Percentiles rank a stretch among this genome's conserved stretches.
Conservation (phyloP, 2,797 vertebrate species). For the Parauchenoglanis punctatus region DNA sequence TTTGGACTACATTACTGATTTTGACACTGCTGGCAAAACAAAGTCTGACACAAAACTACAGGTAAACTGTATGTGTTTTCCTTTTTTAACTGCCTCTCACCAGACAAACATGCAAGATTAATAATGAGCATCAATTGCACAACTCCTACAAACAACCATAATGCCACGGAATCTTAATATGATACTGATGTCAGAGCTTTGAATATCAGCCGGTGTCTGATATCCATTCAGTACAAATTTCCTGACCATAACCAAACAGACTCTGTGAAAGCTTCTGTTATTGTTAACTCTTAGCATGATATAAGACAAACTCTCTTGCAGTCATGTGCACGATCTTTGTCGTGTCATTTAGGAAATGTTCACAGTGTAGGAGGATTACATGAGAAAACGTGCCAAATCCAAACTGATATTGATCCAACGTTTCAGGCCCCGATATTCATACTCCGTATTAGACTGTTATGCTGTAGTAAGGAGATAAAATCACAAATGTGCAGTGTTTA, state of each 20-base stretch:
- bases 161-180: not conserved
- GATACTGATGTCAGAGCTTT: not conserved
- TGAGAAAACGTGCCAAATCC: slow-evolving; percentile 4
- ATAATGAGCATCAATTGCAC: not conserved
- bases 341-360: not conserved
- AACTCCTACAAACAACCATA: not conserved
- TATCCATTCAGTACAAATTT: not conserved
- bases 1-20: not conserved
- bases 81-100: not conserved
- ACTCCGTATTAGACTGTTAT: not conserved
- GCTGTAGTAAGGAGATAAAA: not conserved
- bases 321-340: not conserved
- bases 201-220: not conserved
- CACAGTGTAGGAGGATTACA: not conserved
- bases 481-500: slow-evolving; percentile 31
- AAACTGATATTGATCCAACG: not conserved
- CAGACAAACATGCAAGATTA: not conserved
- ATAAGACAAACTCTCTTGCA: not conserved
- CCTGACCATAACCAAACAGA: not conserved
- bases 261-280: not conserved
- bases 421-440: not conserved
- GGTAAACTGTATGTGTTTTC: not conserved
- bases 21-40: not conserved
- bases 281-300: not conserved
- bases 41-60: not conserved